Conservation (phyloP, 2,888 invertebrate species). For the Pristionchus fissidentatus region DNA sequence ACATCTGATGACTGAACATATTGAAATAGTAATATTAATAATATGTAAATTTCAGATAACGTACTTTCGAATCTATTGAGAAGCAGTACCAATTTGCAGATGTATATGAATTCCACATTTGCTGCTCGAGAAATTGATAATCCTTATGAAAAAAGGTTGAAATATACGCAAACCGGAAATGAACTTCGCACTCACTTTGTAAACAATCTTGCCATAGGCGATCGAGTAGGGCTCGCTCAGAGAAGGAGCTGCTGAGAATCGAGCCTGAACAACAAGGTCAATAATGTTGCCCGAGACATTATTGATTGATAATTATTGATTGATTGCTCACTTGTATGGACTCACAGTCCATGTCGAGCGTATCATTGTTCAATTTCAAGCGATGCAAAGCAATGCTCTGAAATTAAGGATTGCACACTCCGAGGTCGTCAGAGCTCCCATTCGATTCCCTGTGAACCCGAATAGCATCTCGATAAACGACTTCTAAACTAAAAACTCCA, state of each 20-base stretch:
- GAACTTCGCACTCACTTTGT: neutral
- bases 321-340: neutral
- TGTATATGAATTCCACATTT: constrained; percentile 41
- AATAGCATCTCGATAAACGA: too few species aligned
- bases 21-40: too few species aligned
- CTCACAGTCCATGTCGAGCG: constrained; percentile 11
- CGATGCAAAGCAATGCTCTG: constrained; percentile 30
- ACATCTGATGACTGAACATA: neutral
- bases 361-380: constrained; percentile 26
- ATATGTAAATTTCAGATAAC: neutral
- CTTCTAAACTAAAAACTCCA: too few species aligned
- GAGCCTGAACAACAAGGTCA: neutral
- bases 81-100: constrained; percentile 25
- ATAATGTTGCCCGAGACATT: neutral
- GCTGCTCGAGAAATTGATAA: constrained; percentile 44
- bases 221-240: neutral
- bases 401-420: neutral
- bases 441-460: too few species aligned
- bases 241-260: neutral
- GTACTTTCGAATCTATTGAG: constrained; percentile 21
- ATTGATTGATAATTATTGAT: too few species aligned
- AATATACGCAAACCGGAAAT: neutral
- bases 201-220: constrained; percentile 42
- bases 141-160: neutral
- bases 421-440: neutral